These are phyloP conservation scores for Colletes gigas DNA, from an alignment of 1,140 invertebrate genomes.

Conservation along the genomic window DNA sequence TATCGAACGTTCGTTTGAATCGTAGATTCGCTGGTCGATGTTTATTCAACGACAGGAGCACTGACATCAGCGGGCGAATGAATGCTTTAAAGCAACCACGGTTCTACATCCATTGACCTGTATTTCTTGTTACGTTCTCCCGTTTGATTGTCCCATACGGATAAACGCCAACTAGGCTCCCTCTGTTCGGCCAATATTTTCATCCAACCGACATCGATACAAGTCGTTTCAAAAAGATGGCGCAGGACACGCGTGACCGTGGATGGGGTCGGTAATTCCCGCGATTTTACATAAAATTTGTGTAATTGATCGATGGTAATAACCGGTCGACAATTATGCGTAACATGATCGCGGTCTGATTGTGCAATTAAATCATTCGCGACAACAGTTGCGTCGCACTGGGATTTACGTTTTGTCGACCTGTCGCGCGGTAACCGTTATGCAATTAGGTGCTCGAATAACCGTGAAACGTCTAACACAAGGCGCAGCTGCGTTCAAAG, in stretches of 20 bases:
- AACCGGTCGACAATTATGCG: background rate
- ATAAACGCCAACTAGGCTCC: background rate
- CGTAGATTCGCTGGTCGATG: background rate
- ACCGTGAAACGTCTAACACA: slow-evolving; percentile 3
- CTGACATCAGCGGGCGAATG: background rate
- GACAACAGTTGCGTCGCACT: background rate
- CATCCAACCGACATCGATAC: background rate
- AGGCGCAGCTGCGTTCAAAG: background rate
- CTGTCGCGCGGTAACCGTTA: slow-evolving; percentile 8
- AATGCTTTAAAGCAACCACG: background rate
- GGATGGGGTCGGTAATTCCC: no score
- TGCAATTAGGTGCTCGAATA: slow-evolving; percentile 28
- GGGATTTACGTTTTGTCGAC: slow-evolving; percentile 37
- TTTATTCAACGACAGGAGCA: background rate
- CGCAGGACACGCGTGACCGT: background rate
- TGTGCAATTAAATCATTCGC: slow-evolving; percentile 3
- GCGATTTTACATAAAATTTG: slow-evolving; percentile 21
- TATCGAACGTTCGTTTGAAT: background rate
- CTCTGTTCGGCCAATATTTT: background rate
- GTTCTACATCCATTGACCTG: background rate
- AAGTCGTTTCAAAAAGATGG: background rate
- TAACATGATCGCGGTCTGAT: background rate
- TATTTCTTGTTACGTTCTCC: slow-evolving; percentile 18
- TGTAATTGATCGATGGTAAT: slow-evolving; percentile 6
- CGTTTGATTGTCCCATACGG: background rate